Conservation (phyloP, 1,140 invertebrate species). For the Acromyrmex echinatior region DNA sequence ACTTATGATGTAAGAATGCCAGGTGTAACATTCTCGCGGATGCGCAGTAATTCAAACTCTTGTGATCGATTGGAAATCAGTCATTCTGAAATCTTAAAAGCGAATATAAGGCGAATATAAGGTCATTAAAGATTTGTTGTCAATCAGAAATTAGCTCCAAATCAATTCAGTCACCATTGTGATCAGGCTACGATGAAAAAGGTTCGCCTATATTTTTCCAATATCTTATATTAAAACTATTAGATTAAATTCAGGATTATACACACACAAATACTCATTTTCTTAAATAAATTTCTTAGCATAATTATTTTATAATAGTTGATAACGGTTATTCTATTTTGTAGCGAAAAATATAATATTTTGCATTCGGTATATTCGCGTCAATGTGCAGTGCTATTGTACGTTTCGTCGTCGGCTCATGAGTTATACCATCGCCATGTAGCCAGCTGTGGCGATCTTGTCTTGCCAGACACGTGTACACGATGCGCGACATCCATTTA, state of each 20-base stretch:
- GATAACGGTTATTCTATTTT: not conserved
- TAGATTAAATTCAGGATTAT: not conserved
- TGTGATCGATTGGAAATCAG: too few relatives aligned
- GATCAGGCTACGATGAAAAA: too few relatives aligned
- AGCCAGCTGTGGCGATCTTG: conserved; percentile 68
- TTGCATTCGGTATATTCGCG: not conserved
- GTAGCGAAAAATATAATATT: conserved; percentile 35
- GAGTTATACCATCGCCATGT: conserved; percentile 47
- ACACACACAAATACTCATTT: conserved; percentile 46
- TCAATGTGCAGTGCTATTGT: not conserved
- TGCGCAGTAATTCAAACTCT: too few relatives aligned
- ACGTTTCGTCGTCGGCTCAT: conserved; percentile 41
- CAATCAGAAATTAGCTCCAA: too few relatives aligned
- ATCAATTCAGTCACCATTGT: too few relatives aligned
- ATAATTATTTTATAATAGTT: not conserved
- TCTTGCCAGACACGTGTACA: conserved; percentile 67
- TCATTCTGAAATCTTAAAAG: too few relatives aligned
- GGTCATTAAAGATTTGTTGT: too few relatives aligned
- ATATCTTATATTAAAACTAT: not conserved
- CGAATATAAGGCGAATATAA: too few relatives aligned
- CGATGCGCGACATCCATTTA: conserved; percentile 72
- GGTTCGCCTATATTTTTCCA: not conserved
- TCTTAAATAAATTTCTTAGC: conserved; percentile 1
- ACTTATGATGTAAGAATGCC: too few relatives aligned
- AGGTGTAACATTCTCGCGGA: too few relatives aligned